phyloP scores from a whole-genome alignment of 2,797 vertebrate genomes.

The Gymnothorax javanicus region DNA sequence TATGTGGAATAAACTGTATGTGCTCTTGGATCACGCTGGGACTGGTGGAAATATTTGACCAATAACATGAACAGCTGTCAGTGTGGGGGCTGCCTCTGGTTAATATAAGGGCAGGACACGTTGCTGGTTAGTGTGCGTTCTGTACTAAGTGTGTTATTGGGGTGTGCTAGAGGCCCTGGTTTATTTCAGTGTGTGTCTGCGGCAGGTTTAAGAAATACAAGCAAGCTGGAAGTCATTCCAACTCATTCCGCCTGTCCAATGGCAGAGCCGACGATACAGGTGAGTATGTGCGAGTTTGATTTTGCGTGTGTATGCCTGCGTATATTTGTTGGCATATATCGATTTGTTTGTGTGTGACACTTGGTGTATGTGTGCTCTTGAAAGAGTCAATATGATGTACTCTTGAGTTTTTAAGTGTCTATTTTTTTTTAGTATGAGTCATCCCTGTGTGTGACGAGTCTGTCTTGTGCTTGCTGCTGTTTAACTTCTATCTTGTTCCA shows the following conservation, averaged over 20 bases:
- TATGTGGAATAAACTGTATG: not conserved
- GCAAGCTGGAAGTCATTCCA: conserved; percentile 95
- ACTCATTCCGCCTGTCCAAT: conserved; percentile 92
- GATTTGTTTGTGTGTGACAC: not conserved
- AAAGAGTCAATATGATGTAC: conserved; percentile 45
- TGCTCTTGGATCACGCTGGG: not conserved
- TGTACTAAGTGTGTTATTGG: not conserved
- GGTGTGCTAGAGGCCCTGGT: too few species aligned
- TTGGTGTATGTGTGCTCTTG: not conserved
- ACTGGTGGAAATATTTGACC: not conserved
- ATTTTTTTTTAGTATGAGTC: not conserved
- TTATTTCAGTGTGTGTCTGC: conserved; percentile 18
- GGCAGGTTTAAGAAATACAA: conserved; percentile 98
- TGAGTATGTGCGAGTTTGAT: conserved; percentile 54
- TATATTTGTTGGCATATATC: not conserved
- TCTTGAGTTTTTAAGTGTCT: conserved; percentile 27
- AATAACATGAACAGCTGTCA: not conserved
- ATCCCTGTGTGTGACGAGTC: not conserved
- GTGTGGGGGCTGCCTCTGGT: not conserved
- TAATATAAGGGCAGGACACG: not conserved
- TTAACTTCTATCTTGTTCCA: conserved; percentile 26
- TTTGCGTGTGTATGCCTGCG: not conserved
- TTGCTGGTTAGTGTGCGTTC: not conserved
- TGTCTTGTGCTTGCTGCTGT: conserved; percentile 23
- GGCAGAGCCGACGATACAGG: conserved; percentile 94